phyloP scores from a whole-genome alignment of 2,113 vertebrate species.

The cattle (Bos taurus) region ARS-UCD2.0 NC_037332.1:62198001-62198500 shows the following conservation, averaged over 20 bases:
- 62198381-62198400: constrained; percentile 86
- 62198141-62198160: constrained; percentile 80
- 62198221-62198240: constrained; percentile 86
- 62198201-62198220: constrained; percentile 82
- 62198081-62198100: constrained; percentile 65
- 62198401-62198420: constrained; percentile 86
- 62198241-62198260: constrained; percentile 87
- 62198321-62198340: constrained; percentile 89
- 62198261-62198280: constrained; percentile 87
- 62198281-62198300: constrained; percentile 82
- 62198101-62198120: constrained; percentile 76
- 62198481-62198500: constrained; percentile 80
- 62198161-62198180: constrained; percentile 81
- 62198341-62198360: constrained; percentile 88
- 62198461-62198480: constrained; percentile 83
- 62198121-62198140: constrained; percentile 81
- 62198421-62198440: constrained; percentile 85
- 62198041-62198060: constrained; percentile 40
- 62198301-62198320: constrained; percentile 85
- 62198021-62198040: background rate
- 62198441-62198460: constrained; percentile 81
- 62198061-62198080: constrained; percentile 75
- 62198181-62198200: constrained; percentile 84
- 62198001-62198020: accelerated
- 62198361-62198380: constrained; percentile 86